phyloP scores from a whole-genome alignment of 1,140 invertebrate species.

The Stratiolaelaps scimitus region DNA sequence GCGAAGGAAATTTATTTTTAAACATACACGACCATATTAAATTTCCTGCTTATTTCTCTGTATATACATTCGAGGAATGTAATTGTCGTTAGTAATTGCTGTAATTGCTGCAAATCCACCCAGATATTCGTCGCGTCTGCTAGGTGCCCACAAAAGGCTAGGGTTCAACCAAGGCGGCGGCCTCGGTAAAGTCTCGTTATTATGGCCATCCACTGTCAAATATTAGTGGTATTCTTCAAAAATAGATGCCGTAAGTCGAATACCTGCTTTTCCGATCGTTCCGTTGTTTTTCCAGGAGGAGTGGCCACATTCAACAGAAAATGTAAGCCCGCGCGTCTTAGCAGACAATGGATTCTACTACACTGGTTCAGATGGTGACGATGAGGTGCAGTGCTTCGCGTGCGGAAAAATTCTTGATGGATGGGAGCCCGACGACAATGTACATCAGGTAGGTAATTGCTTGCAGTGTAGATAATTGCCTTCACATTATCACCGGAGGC shows the following conservation, averaged over 20 bases:
- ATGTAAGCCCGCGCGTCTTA: not conserved
- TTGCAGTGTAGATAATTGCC: not conserved
- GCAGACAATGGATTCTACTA: slow-evolving; percentile 14
- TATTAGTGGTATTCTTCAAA: too few species aligned
- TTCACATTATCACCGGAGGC: not conserved
- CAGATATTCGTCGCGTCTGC: not conserved
- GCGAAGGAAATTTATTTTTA: too few species aligned
- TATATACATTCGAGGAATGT: too few species aligned
- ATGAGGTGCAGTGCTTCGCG: slow-evolving; percentile 3
- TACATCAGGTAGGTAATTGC: not conserved
- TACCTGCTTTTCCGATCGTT: not conserved
- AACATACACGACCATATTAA: too few species aligned
- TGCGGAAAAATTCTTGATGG: not conserved
- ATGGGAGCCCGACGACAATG: not conserved
- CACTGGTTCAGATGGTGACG: not conserved
- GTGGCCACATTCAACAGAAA: slow-evolving; percentile 1
- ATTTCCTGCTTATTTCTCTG: too few species aligned
- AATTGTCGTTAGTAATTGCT: too few species aligned
- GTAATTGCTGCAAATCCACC: too few species aligned
- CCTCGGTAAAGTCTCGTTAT: too few species aligned
- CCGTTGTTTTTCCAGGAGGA: not conserved
- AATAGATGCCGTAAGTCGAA: not conserved
- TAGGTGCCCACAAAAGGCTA: not conserved
- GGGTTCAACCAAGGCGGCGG: not conserved
- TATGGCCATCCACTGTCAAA: too few species aligned